phyloP scores from a whole-genome alignment of 2,888 invertebrate genomes.

The Nipponacmea schrenckii region DNA sequence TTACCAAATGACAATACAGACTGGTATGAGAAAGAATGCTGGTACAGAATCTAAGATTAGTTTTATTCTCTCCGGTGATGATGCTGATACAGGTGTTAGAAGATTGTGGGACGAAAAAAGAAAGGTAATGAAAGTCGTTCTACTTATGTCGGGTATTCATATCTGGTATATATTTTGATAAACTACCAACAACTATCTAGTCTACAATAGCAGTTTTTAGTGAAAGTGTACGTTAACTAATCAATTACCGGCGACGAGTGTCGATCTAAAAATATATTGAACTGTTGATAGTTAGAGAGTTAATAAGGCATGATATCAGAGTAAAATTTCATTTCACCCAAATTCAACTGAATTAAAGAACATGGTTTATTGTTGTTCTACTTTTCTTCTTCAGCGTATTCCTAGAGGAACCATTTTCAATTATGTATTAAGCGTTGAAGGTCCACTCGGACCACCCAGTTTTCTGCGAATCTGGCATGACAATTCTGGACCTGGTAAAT shows the following conservation, averaged over 20 bases:
- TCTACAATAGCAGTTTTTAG: neutral
- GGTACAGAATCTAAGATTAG: conserved; percentile 63
- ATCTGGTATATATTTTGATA: conserved; percentile 9
- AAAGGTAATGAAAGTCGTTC: conserved; percentile 47
- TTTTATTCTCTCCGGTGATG: conserved; percentile 65
- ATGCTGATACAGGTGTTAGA: conserved; percentile 63
- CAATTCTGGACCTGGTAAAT: conserved; percentile 62
- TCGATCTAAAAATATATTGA: no score
- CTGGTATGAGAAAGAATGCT: conserved; percentile 62
- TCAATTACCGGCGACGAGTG: no score
- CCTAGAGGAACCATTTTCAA: conserved; percentile 63
- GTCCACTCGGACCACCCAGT: conserved; percentile 60
- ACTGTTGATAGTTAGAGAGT: no score
- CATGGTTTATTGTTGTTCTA: no score
- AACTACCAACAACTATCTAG: neutral
- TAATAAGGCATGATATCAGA: no score
- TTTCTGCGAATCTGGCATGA: conserved; percentile 67
- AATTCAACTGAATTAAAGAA: no score
- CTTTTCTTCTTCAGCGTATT: conserved; percentile 47
- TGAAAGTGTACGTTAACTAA: no score
- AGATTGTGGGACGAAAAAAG: conserved; percentile 62
- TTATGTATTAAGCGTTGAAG: conserved; percentile 64
- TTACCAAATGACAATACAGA: conserved; percentile 68
- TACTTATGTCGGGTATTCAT: neutral
- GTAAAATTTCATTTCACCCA: no score